phyloP scores from a whole-genome alignment of 2,113 vertebrate genomes.

The Tricholaema leucomelas region DNA sequence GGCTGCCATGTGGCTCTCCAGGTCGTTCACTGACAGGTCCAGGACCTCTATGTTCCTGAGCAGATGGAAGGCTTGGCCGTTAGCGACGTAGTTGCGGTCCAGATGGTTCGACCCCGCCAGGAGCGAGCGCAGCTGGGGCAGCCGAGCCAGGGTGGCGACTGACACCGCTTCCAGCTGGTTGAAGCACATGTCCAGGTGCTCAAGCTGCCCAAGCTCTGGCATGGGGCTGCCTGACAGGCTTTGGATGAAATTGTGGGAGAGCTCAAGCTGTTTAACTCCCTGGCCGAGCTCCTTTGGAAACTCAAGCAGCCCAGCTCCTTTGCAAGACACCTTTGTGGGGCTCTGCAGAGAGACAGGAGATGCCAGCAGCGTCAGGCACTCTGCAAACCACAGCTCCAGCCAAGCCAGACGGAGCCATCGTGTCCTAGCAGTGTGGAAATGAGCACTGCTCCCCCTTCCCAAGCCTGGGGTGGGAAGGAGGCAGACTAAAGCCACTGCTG shows the following conservation, averaged over 20 bases:
- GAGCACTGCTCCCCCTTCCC: background rate
- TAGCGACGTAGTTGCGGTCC: constrained; percentile 65
- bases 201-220: constrained; percentile 67
- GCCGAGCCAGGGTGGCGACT: constrained; percentile 60
- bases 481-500: background rate
- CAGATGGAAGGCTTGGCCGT: constrained; percentile 66
- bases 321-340: constrained; percentile 70
- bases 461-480: background rate
- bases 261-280: constrained; percentile 72
- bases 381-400: background rate
- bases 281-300: constrained; percentile 72
- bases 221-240: constrained; percentile 52
- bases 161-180: constrained; percentile 81
- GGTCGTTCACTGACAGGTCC: constrained; percentile 78
- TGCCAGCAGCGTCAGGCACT: background rate
- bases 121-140: constrained; percentile 70
- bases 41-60: constrained; percentile 67
- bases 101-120: constrained; percentile 77
- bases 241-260: constrained; percentile 83
- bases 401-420: background rate
- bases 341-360: constrained; percentile 14
- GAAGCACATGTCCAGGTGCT: constrained; percentile 74
- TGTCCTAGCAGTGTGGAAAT: background rate
- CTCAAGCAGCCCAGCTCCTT: constrained; percentile 62
- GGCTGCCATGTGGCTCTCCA: constrained; percentile 71